Evolutionary conservation across 2,113 vertebrate genomes (phyloP).

Genomic region (Gopherus evgoodei): DNA sequence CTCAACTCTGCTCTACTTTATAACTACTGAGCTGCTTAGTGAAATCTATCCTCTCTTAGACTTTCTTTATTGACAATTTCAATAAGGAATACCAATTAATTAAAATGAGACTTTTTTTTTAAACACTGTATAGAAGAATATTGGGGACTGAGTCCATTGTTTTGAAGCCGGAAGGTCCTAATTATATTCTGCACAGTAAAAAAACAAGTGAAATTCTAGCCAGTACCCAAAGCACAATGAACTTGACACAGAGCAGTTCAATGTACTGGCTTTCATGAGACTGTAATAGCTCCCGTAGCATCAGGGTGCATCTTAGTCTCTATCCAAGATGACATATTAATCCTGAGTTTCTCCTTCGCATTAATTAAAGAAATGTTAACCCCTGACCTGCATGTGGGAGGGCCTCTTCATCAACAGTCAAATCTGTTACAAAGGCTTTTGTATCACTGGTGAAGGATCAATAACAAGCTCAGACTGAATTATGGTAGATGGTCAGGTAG

Average conservation of each 20-base stretch:
- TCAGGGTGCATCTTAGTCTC: background rate
- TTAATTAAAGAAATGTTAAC: constrained; percentile 29
- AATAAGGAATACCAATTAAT: background rate
- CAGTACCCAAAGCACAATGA: background rate
- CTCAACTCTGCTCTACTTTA: background rate
- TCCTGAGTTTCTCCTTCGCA: background rate
- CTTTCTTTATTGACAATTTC: background rate
- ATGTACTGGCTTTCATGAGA: background rate
- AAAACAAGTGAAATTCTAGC: background rate
- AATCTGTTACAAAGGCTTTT: background rate
- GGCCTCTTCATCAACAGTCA: background rate
- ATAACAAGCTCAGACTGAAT: background rate
- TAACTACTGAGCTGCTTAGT: background rate
- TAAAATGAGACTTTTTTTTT: background rate
- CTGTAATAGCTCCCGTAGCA: background rate
- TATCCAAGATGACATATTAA: background rate
- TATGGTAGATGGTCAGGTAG: background rate
- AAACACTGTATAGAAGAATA: background rate
- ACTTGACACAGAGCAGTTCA: background rate
- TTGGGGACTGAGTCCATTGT: background rate
- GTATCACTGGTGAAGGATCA: background rate
- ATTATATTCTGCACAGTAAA: background rate
- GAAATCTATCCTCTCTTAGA: background rate
- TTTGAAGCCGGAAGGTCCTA: background rate
- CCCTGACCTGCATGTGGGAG: background rate